Conservation (phyloP, 2,797 vertebrate genomes). For the Sebastiscus albofasciatus region DNA sequence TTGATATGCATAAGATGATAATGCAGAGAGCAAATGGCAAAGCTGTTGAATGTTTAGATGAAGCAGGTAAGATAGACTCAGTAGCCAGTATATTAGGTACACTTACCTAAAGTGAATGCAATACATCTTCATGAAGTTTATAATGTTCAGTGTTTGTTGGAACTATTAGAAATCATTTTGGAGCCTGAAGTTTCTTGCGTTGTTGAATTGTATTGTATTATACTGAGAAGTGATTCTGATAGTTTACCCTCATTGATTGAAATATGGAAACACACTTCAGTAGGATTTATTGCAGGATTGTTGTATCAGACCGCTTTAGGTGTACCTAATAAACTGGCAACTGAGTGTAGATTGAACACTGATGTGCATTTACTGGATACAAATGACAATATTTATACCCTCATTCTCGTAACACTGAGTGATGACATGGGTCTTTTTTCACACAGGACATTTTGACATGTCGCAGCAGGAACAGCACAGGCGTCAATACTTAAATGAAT, state of each 20-base stretch:
- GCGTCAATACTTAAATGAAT: not conserved
- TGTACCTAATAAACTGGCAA: not conserved
- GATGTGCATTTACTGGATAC: not conserved
- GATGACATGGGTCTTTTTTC: not conserved
- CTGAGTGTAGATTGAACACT: not conserved
- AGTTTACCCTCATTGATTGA: not conserved
- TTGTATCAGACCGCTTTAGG: not conserved
- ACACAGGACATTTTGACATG: not conserved
- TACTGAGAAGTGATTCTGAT: not conserved
- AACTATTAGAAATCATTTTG: not conserved
- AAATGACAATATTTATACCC: slow-evolving; percentile 16
- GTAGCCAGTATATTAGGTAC: not conserved
- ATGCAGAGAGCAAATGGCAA: not conserved
- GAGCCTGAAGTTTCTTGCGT: not conserved
- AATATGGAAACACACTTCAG: not conserved
- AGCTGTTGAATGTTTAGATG: not conserved
- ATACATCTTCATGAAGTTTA: too few relatives aligned
- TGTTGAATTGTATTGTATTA: not conserved
- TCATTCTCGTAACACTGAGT: not conserved
- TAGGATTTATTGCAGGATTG: not conserved
- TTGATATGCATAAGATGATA: not conserved
- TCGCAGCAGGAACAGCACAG: not conserved
- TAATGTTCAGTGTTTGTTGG: not conserved
- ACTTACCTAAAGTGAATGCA: not conserved
- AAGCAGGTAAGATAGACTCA: not conserved